These are phyloP conservation scores for Suillia variegata DNA, from an alignment of 2,888 invertebrate genomes.

Conservation along the genomic window DNA sequence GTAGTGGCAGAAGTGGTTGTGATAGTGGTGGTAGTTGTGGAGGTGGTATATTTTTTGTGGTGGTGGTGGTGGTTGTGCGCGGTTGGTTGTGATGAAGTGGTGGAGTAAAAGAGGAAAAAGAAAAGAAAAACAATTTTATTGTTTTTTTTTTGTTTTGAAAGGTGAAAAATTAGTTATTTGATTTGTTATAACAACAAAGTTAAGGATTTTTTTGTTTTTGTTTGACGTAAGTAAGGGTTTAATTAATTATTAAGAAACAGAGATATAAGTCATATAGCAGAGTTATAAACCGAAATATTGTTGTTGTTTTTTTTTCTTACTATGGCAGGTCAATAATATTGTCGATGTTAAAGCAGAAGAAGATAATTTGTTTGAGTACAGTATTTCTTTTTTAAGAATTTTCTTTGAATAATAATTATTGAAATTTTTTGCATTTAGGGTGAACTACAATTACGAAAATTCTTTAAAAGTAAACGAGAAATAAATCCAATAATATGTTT, in stretches of 20 bases:
- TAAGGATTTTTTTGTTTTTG: not conserved
- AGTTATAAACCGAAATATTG: too few species aligned
- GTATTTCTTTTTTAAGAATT: too few species aligned
- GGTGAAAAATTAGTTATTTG: too few species aligned
- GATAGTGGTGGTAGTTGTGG: conserved; percentile 26
- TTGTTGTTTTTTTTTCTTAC: not conserved
- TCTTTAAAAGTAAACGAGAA: too few species aligned
- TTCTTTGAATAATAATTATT: too few species aligned
- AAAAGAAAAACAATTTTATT: conserved; percentile 41
- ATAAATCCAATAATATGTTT: too few species aligned
- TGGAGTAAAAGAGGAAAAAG: conserved; percentile 52
- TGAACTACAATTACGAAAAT: too few species aligned
- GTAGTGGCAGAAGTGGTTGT: conserved; percentile 23
- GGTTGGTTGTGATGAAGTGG: conserved; percentile 30
- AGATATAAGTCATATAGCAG: too few species aligned
- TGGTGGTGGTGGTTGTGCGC: not conserved
- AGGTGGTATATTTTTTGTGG: conserved; percentile 27
- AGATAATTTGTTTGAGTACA: too few species aligned
- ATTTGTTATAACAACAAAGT: too few species aligned
- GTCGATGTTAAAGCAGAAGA: not conserved
- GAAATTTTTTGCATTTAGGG: too few species aligned
- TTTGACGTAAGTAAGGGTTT: not conserved
- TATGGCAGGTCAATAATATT: not conserved
- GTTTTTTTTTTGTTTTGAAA: conserved; percentile 30
- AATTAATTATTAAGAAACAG: not conserved